Evolutionary conservation across 2,888 invertebrate species (phyloP), one percentile per base, ranked within the genome.

Genomic region (Eupithecia centaureata): DNA sequence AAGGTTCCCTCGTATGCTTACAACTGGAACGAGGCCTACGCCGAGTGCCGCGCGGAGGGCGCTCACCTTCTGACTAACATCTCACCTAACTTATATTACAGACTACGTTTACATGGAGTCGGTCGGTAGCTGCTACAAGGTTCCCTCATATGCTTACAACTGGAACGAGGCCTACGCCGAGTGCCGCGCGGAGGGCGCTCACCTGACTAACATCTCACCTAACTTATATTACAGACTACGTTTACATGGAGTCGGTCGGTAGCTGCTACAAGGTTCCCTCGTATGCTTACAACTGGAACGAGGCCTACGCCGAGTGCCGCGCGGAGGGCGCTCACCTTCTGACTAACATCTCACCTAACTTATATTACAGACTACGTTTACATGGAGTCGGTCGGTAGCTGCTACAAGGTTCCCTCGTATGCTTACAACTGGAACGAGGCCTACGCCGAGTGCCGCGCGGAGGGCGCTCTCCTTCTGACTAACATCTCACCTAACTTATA

Each of bases 151-250:
- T 0, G 72, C 84, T 0, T 81, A 71, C 38, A 78, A 86, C 0
- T 91, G 91, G 91, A 84, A 87, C 63, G 78, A 87, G 63, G 90
- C 90, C 0, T 87, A 84, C 51, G 80, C 79, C 0, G 86, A 87
- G 54, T 91, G 91, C 68, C 77, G 74, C 1, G 81, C 82, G 0
- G 82, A 89, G 52, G 83, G 84, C 0, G 81, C 86, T n/a, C n/a
- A n/a, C n/a, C n/a, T n/a, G n/a, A n/a, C n/a, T n/a, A n/a, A n/a
- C n/a, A n/a, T n/a, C n/a, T 10, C 10, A 18, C 22, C 0, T 28
- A 30, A 57, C 1, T 28, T 60, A 4, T 1, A 28, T 77, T 75
- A 12, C 76, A 90, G 90, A 72, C 33, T 90, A 88, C 72, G 60
- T 71, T 38, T 85, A 84, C 74, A 75, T 76, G 12, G 64, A 74